Conservation (phyloP, 2,113 vertebrate genomes). For the Oreochromis spilurus region DNA sequence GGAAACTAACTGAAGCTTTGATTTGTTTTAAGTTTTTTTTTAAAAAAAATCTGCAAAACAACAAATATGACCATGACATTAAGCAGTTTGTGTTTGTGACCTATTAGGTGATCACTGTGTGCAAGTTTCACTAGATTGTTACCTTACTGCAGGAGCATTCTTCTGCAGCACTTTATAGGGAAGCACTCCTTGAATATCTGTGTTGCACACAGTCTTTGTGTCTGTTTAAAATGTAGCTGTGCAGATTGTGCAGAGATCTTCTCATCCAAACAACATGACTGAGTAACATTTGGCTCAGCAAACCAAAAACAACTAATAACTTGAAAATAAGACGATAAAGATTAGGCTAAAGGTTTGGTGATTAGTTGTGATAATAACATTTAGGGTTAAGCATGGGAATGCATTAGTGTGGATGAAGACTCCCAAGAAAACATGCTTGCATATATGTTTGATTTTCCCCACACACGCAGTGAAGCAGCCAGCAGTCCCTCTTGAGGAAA, state of each 20-base stretch:
- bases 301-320: not conserved
- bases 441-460: not conserved
- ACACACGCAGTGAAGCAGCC: not conserved
- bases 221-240: not conserved
- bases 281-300: fast-evolving
- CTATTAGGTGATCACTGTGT: not conserved
- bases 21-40: fast-evolving
- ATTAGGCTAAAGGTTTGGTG: not conserved
- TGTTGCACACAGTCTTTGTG: not conserved
- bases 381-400: not conserved
- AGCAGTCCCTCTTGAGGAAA: not conserved
- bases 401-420: not conserved
- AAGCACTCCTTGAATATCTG: not conserved
- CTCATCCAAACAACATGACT: not conserved
- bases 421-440: not conserved
- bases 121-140: not conserved
- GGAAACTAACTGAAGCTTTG: not conserved
- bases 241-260: not conserved
- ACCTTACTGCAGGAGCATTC: not conserved
- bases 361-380: not conserved
- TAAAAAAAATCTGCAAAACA: not conserved
- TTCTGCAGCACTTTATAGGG: not conserved
- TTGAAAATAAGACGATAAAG: not conserved
- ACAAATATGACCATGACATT: not conserved
- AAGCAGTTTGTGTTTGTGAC: not conserved